phyloP scores from a whole-genome alignment of 2,888 invertebrate genomes.

The Subacronicta megacephala region DNA sequence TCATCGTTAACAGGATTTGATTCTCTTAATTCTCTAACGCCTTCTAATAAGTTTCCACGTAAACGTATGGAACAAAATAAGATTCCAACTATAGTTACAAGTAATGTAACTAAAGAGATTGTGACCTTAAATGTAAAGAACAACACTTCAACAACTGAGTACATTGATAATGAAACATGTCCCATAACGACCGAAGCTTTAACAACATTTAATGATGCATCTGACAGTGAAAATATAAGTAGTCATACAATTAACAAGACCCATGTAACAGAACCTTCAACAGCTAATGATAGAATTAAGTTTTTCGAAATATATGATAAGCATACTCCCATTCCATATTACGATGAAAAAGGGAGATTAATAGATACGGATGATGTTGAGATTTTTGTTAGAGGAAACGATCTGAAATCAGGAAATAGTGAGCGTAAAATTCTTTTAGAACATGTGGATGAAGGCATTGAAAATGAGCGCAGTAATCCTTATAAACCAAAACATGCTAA shows the following conservation, averaged over 20 bases:
- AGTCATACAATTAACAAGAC: neutral
- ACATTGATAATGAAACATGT: slow-evolving; percentile 39
- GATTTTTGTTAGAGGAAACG: slow-evolving; percentile 36
- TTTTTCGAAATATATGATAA: slow-evolving; percentile 83
- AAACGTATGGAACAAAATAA: neutral
- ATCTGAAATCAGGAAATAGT: slow-evolving; percentile 34
- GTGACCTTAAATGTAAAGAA: slow-evolving; percentile 1
- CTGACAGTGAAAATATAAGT: slow-evolving; percentile 6
- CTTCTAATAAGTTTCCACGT: slow-evolving; percentile 21
- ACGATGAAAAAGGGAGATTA: slow-evolving; percentile 29
- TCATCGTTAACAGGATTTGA: slow-evolving; percentile 40
- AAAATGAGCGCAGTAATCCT: slow-evolving; percentile 47
- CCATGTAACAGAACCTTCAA: slow-evolving; percentile 34
- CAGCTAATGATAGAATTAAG: slow-evolving; percentile 74
- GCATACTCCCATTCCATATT: slow-evolving; percentile 58
- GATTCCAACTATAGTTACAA: slow-evolving; percentile 1
- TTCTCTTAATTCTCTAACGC: slow-evolving; percentile 20
- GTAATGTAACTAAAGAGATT: neutral
- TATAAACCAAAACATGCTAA: slow-evolving; percentile 64
- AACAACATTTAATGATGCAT: neutral
- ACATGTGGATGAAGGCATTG: slow-evolving; percentile 58
- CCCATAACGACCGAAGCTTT: slow-evolving; percentile 25
- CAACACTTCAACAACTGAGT: slow-evolving; percentile 2
- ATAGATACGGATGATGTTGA: slow-evolving; percentile 39
- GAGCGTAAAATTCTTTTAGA: slow-evolving; percentile 58